Evolutionary conservation across 2,113 vertebrate species (phyloP).

Genomic region (Zosterops japonicus): DNA sequence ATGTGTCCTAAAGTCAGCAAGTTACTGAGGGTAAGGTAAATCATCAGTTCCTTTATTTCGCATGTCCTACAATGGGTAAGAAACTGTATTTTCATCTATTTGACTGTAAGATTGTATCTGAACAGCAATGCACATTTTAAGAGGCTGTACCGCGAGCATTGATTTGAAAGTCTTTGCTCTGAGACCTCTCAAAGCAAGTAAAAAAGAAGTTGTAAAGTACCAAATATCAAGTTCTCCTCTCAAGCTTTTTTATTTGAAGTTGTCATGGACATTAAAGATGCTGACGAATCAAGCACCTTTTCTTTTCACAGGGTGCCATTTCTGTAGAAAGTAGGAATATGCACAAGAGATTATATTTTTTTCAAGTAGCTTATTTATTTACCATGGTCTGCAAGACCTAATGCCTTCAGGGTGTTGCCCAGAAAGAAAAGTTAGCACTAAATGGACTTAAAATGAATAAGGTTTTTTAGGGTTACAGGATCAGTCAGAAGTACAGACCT

Average conservation of each 20-base stretch:
- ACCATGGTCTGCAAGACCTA: neutral
- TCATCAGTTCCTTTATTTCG: neutral
- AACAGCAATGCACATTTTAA: neutral
- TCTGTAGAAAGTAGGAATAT: neutral
- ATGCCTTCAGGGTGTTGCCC: neutral
- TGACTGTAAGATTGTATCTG: neutral
- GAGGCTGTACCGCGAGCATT: neutral
- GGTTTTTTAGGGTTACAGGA: neutral
- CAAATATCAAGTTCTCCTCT: neutral
- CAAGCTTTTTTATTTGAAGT: constrained; percentile 1
- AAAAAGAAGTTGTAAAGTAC: constrained; percentile 8
- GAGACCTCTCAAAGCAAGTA: neutral
- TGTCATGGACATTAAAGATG: constrained; percentile 12
- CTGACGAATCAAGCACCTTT: constrained; percentile 3
- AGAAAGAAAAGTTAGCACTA: neutral
- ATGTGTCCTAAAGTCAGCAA: neutral
- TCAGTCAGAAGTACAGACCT: neutral
- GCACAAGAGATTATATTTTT: neutral
- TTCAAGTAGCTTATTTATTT: neutral
- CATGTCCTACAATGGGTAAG: neutral
- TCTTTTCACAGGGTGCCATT: neutral
- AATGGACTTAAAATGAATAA: neutral
- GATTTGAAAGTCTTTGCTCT: neutral
- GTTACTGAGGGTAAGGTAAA: neutral
- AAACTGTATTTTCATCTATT: constrained; percentile 7